Base-by-base conservation (phyloP, 2,888 invertebrate species). In the Halictus ligatus region DNA sequence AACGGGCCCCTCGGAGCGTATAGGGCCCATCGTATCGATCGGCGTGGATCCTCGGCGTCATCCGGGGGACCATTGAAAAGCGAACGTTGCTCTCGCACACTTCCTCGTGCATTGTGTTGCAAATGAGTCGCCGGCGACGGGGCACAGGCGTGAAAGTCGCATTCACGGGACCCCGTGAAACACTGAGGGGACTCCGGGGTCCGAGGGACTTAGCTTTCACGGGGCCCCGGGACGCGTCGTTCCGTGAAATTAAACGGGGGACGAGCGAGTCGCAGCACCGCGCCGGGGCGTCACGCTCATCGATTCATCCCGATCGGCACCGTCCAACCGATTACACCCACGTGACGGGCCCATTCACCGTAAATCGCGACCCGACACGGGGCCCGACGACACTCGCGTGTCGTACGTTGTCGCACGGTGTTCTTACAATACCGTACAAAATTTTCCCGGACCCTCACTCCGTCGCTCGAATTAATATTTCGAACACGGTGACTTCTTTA, bases 81-180 rank as follows among this genome's bases (percentile, higher is more conserved):
- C 85, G 85, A 83, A 77, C 79, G 87, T 78, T 60, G 54, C 54
- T 54, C 54, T 54, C 75, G 54, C 83, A 69, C 73, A 79, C 88
- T 88, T 89, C 90, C 88, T 81, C 67, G 82, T 80, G 73, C 75
- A 88, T 88, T 88, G 80, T 80, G 69, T 88, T 88, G 85, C 87
- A 87, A 87, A 87, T 85, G 85, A 88, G 84, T 46, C 81, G 8
- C 48, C 29, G 69, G 67, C 76, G 76, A 15, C 60, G 40, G 54
- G 50, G 35, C 54, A 8, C 12, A 78, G 83, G 29, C 83, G 87
- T 81, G 84, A 84, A 81, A 87, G 87, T 84, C 58, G 69, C 78
- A 10, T 78, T 64, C 54, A 18, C 25, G 18, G 58, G 80, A 48
- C 75, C 48, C 84, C 50, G 74, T 73, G 80, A 75, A 82, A 60